Evolutionary conservation across 2,888 invertebrate species (phyloP).

Genomic region (Idaea dimidiata): DNA sequence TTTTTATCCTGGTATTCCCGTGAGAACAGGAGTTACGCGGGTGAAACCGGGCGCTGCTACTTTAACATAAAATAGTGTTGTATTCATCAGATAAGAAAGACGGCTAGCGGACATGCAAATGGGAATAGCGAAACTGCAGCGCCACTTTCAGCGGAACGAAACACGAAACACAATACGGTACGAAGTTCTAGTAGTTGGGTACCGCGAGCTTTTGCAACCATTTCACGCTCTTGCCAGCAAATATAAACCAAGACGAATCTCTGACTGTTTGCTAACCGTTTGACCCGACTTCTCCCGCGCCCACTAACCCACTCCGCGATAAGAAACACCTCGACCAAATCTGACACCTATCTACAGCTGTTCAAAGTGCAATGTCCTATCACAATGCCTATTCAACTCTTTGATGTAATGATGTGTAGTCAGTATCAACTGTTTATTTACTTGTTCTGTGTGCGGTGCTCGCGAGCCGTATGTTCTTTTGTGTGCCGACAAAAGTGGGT

Average conservation of each 20-base stretch:
- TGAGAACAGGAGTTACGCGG: too few species aligned
- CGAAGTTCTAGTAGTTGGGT: conserved; percentile 31
- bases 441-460: conserved; percentile 45
- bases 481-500: conserved; percentile 32
- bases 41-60: too few species aligned
- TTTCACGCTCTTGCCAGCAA: conserved; percentile 58
- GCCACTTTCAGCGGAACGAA: conserved; percentile 52
- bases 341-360: conserved; percentile 45
- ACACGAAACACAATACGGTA: conserved; percentile 44
- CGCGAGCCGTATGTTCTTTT: conserved; percentile 41
- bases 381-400: conserved; percentile 61
- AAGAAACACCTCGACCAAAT: conserved; percentile 48
- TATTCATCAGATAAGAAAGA: background rate
- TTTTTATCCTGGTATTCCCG: too few species aligned
- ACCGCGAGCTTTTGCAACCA: conserved; percentile 56
- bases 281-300: conserved; percentile 68
- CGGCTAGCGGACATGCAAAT: conserved; percentile 19
- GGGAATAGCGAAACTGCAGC: conserved; percentile 36
- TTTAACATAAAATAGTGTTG: background rate
- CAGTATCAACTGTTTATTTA: conserved; percentile 78
- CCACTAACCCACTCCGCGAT: conserved; percentile 73
- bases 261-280: conserved; percentile 69
- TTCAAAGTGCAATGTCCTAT: conserved; percentile 60
- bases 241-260: conserved; percentile 66
- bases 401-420: conserved; percentile 75